Conservation (phyloP, 2,113 vertebrate genomes). For the Petromus typicus region DNA sequence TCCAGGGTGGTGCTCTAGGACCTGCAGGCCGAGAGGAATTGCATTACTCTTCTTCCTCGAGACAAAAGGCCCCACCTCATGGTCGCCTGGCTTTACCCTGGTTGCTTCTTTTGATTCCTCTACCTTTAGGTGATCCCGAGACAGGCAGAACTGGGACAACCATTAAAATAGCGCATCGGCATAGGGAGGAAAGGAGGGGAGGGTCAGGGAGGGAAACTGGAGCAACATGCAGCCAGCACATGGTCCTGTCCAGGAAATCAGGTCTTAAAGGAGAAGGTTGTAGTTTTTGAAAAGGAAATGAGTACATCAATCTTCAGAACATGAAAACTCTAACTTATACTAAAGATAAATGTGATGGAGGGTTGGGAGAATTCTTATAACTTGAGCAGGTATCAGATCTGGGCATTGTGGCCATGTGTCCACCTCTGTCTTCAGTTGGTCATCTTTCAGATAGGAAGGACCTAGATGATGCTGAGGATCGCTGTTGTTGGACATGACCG, state of each 20-base stretch:
- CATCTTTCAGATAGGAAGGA: background rate
- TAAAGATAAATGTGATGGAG: background rate
- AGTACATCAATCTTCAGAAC: background rate
- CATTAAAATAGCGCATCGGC: conserved; percentile 86
- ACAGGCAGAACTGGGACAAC: conserved; percentile 85
- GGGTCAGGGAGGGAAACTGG: conserved; percentile 62
- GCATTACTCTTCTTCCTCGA: background rate
- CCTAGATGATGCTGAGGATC: background rate
- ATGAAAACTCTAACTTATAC: background rate
- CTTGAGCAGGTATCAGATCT: background rate
- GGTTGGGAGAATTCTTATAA: background rate
- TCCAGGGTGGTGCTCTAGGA: background rate
- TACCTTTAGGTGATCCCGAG: conserved; percentile 81
- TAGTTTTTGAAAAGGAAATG: conserved; percentile 47
- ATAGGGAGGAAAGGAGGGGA: conserved; percentile 70
- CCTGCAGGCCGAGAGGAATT: background rate
- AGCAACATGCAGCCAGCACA: conserved; percentile 49
- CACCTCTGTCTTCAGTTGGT: background rate
- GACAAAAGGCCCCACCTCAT: background rate
- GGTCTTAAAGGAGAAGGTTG: conserved; percentile 84
- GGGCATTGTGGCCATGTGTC: background rate
- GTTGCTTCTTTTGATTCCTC: conserved; percentile 45
- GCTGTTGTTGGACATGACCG: background rate
- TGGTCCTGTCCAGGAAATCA: conserved; percentile 74
- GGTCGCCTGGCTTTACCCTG: conserved; percentile 34